phyloP scores from a whole-genome alignment of 2,113 vertebrate genomes.

The Antechinus stuartii region DNA sequence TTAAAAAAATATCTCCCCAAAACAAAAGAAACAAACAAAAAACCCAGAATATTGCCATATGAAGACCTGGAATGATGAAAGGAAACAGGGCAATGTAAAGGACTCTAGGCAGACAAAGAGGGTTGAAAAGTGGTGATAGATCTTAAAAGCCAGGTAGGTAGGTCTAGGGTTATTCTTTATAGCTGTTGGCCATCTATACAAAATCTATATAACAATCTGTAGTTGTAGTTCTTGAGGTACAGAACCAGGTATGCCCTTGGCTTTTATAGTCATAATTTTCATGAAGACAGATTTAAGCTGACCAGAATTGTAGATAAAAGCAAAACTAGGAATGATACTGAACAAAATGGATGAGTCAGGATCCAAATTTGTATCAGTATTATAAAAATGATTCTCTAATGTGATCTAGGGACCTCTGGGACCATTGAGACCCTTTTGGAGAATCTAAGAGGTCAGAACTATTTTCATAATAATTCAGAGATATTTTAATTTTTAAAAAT shows the following conservation, averaged over 20 bases:
- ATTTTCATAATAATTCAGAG: not conserved
- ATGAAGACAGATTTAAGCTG: not conserved
- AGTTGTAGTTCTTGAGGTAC: not conserved
- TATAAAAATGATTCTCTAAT: not conserved
- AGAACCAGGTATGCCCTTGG: not conserved
- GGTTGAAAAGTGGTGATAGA: not conserved
- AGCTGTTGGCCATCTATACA: not conserved
- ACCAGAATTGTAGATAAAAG: not conserved
- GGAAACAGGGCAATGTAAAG: not conserved
- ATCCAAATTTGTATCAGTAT: not conserved
- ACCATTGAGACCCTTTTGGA: not conserved
- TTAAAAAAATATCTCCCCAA: no score
- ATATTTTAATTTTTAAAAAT: not conserved
- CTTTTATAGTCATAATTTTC: not conserved
- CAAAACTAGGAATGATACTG: not conserved
- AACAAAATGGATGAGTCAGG: not conserved
- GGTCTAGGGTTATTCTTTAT: not conserved
- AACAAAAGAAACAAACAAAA: no score
- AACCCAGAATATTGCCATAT: not conserved
- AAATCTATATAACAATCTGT: no score
- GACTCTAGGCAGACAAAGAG: not conserved
- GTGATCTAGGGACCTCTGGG: not conserved
- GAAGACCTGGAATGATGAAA: conserved; percentile 12
- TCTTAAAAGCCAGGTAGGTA: not conserved
- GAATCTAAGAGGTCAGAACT: not conserved